Evolutionary conservation across 2,797 vertebrate species (phyloP), one percentile per base, ranked within the genome.

Genomic region (Rhadinocentrus ornatus): DNA sequence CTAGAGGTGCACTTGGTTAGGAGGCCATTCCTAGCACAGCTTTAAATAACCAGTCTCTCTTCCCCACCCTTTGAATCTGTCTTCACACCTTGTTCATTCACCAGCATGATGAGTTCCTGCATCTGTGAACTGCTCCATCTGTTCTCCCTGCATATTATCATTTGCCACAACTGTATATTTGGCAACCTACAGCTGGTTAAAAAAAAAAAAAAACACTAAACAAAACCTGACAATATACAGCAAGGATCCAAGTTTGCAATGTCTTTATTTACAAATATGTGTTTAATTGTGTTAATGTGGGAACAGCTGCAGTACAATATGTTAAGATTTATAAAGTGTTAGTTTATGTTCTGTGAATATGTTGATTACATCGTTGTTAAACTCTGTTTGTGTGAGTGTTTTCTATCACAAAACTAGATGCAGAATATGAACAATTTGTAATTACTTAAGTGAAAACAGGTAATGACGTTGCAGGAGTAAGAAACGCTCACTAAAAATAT

Each of bases 61-160:
- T 66, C 71, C 72, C 71, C 73, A 85, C 89, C 76, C 2, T 55
- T 75, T 73, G 78, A 86, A 66, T 84, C 80, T 90, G 83, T 86
- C 78, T 89, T 93, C 89, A 85, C 87, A 85, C 84, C 72, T 89
- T 81, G 63, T 77, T 82, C 82, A 73, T 70, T 86, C 83, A 74
- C 81, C 73, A 76, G 73, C 73, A 52, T 81, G 86, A 74, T 85
- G 83, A 83, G 55, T 88, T 86, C 74, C 83, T 65, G 77, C 78
- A 66, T 89, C 75, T 81, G 89, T 58, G 82, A 90, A 78, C 71
- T 37, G 74, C 82, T 92, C 92, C 92, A 93, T 93, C 90, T 93
- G 91, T 84, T 86, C 81, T 87, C 75, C 75, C 59, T 65, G 54
- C 63, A 73, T 86, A 77, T 84, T 73, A 77, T 77, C 70, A 62